Conservation (phyloP, 2,797 vertebrate genomes). For the Tauraco hartlaubi region DNA sequence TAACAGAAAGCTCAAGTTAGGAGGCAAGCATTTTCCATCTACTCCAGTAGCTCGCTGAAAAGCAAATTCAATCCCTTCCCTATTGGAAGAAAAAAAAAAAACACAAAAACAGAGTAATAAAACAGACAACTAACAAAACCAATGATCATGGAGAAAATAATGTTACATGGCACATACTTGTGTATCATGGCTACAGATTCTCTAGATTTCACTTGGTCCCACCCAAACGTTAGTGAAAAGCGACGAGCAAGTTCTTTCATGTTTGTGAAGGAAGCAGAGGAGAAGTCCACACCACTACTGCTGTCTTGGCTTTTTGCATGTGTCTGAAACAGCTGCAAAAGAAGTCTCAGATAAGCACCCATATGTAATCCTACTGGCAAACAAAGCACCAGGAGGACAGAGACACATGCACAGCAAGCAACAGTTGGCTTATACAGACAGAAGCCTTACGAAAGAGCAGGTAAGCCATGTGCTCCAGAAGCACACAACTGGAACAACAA, state of each 20-base stretch:
- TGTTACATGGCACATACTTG: conserved; percentile 81
- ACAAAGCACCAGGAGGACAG: not conserved
- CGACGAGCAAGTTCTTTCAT: conserved; percentile 93
- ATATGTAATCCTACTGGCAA: not conserved
- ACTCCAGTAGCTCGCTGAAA: conserved; percentile 84
- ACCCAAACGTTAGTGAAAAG: conserved; percentile 91
- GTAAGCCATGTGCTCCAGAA: not conserved
- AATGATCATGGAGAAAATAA: not conserved
- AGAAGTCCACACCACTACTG: conserved; percentile 69
- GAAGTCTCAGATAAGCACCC: conserved; percentile 18
- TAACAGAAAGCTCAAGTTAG: conserved; percentile 88
- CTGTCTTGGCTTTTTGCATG: conserved; percentile 83
- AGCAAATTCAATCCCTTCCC: conserved; percentile 92
- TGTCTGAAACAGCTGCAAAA: conserved; percentile 85
- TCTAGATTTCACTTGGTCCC: conserved; percentile 90
- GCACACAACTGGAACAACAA: fast-evolving
- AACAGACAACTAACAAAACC: not conserved
- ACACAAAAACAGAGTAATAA: not conserved
- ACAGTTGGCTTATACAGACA: not conserved
- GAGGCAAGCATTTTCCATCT: conserved; percentile 78
- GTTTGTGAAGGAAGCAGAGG: conserved; percentile 87
- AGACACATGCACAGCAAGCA: not conserved
- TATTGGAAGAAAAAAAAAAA: conserved; percentile 52
- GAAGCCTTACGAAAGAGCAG: not conserved
- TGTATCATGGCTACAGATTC: conserved; percentile 92